A percentile compares a stretch with the other conserved stretches of the same genome.
These are phyloP conservation scores for Yponomeuta malinellus DNA, from an alignment of 2,888 invertebrate genomes.

Conservation along the genomic window DNA sequence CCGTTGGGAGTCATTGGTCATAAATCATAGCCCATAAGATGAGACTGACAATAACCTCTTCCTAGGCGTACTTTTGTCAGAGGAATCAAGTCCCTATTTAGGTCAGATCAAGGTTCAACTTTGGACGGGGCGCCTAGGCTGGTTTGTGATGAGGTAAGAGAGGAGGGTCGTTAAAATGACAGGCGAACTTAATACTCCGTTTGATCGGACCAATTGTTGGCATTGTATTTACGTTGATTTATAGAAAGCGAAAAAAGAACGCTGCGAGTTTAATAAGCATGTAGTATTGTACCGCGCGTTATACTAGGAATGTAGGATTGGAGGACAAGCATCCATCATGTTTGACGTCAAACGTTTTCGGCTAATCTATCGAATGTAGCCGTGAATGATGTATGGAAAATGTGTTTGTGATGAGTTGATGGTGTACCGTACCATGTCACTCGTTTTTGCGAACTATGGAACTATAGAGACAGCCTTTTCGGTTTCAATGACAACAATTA, in stretches of 20 bases:
- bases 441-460: slow-evolving; percentile 34
- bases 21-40: slow-evolving; percentile 75
- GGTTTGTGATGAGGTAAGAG: slow-evolving; percentile 40
- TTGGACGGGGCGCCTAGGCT: neutral
- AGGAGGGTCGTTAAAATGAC: slow-evolving; percentile 69
- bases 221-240: slow-evolving; percentile 68
- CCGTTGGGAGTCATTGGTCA: slow-evolving; percentile 75
- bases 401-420: slow-evolving; percentile 42
- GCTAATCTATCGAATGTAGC: slow-evolving; percentile 49
- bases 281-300: slow-evolving; percentile 22
- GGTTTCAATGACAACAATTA: slow-evolving; percentile 33
- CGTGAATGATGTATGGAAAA: slow-evolving; percentile 57
- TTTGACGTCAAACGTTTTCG: slow-evolving; percentile 48
- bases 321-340: slow-evolving; percentile 67
- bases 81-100: slow-evolving; percentile 27
- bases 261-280: slow-evolving; percentile 42
- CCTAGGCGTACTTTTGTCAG: slow-evolving; percentile 37
- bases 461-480: slow-evolving; percentile 29
- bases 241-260: slow-evolving; percentile 58
- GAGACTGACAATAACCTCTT: slow-evolving; percentile 70
- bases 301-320: slow-evolving; percentile 42
- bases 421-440: slow-evolving; percentile 26
- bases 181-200: slow-evolving; percentile 74
- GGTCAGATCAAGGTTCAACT: neutral
- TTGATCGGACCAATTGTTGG: slow-evolving; percentile 74